A percentile compares a stretch with the other conserved stretches of the same genome.
These are phyloP conservation scores for Osmoderma eremita DNA, from an alignment of 2,888 invertebrate genomes.

Conservation along the genomic window DNA sequence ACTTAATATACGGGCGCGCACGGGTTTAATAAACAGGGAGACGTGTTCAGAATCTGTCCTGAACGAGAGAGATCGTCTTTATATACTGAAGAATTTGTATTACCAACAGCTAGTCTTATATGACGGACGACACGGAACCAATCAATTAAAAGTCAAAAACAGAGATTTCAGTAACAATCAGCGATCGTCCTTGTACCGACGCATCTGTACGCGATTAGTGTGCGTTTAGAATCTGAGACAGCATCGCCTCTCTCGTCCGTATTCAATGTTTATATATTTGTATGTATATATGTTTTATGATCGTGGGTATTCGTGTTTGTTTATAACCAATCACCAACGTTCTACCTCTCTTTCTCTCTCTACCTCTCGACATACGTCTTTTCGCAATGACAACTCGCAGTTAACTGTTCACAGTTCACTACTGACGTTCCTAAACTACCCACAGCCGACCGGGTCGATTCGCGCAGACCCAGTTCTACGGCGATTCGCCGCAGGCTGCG, in stretches of 20 bases:
- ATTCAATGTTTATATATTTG: too few species aligned
- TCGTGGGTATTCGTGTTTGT: too few species aligned
- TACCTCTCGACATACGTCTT: conserved; percentile 36
- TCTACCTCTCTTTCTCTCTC: too few species aligned
- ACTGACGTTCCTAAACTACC: conserved; percentile 52
- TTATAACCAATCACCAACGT: too few species aligned
- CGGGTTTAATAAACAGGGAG: conserved; percentile 33
- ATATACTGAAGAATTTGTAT: too few species aligned
- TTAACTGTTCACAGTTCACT: conserved; percentile 54
- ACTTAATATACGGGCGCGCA: conserved; percentile 25
- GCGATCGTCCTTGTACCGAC: too few species aligned
- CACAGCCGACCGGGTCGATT: conserved; percentile 57
- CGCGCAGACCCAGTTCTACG: conserved; percentile 53
- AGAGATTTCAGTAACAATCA: conserved; percentile 7
- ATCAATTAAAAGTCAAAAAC: conserved; percentile 15
- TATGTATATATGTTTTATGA: too few species aligned
- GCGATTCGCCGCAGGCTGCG: conserved; percentile 55
- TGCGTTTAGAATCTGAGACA: too few species aligned
- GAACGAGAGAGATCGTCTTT: conserved; percentile 33
- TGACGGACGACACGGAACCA: not conserved
- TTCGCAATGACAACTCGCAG: conserved; percentile 52
- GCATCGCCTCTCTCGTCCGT: too few species aligned
- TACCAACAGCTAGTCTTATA: not conserved
- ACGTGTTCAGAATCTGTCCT: conserved; percentile 43
- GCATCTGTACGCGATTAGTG: too few species aligned